phyloP scores from a whole-genome alignment of 2,797 vertebrate genomes.

The Hippocampus kuda region DNA sequence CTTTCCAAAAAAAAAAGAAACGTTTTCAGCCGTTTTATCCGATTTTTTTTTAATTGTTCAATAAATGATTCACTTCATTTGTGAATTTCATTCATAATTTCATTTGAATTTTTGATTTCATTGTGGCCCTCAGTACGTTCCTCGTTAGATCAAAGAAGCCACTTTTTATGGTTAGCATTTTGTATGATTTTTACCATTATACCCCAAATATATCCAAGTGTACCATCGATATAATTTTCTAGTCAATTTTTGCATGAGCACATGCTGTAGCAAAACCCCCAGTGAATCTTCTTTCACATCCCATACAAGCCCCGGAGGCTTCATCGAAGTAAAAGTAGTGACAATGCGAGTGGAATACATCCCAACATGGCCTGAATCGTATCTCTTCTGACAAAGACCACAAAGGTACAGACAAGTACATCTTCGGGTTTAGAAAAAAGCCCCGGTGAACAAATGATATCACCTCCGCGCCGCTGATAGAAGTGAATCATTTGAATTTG shows the following conservation, averaged over 20 bases:
- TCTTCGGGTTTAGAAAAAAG: neutral
- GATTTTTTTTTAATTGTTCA: no score
- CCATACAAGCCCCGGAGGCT: neutral
- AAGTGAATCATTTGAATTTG: constrained; percentile 74
- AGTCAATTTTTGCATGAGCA: neutral
- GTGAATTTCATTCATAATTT: no score
- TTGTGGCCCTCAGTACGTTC: no score
- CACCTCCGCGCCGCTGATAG: constrained; percentile 47
- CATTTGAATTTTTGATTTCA: no score
- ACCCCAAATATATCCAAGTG: neutral
- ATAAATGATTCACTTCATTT: no score
- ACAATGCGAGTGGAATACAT: neutral
- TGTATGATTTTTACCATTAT: neutral
- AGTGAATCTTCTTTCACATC: neutral
- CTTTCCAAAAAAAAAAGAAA: no score
- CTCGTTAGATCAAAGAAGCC: no score
- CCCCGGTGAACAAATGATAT: constrained; percentile 45
- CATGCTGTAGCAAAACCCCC: neutral
- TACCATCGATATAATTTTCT: neutral
- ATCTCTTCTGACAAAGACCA: constrained; percentile 56
- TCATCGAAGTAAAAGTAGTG: neutral
- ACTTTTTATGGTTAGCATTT: neutral
- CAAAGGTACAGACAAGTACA: constrained; percentile 48
- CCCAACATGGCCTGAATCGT: neutral
- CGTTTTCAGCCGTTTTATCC: no score